Evolutionary conservation across 2,888 invertebrate species (phyloP).

Genomic region (Rosalia funebris): DNA sequence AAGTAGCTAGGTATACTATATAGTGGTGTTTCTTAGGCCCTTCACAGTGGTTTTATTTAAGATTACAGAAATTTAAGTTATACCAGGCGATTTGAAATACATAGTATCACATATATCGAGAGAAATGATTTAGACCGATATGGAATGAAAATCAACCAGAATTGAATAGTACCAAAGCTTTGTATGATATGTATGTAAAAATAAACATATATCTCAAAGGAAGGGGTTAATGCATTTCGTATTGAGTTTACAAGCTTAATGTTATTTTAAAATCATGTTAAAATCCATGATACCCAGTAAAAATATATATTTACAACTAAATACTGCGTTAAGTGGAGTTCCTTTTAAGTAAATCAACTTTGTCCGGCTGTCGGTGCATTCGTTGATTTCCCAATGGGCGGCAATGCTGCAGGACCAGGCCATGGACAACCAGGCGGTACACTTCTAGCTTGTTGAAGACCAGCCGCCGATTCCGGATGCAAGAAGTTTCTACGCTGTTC

Average conservation of each 20-base stretch:
- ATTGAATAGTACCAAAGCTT: neutral
- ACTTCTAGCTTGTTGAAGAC: constrained; percentile 62
- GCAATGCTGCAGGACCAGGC: constrained; percentile 82
- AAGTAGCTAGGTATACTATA: too few relatives aligned
- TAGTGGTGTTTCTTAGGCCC: constrained; percentile 21
- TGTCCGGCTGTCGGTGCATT: constrained; percentile 51
- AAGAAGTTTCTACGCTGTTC: constrained; percentile 91
- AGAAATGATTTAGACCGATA: neutral
- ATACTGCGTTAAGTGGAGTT: constrained; percentile 42
- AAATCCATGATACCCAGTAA: constrained; percentile 49
- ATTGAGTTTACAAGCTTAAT: constrained; percentile 8
- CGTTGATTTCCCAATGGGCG: constrained; percentile 60
- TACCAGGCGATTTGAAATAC: neutral
- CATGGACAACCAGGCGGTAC: constrained; percentile 78
- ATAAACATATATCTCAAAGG: neutral
- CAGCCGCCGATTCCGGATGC: constrained; percentile 87
- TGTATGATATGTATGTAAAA: neutral
- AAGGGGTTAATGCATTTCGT: neutral
- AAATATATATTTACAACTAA: constrained; percentile 47
- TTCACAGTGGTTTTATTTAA: constrained; percentile 18
- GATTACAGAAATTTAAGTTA: too few relatives aligned
- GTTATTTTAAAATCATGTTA: constrained; percentile 3
- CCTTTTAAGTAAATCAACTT: constrained; percentile 57
- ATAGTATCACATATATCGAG: neutral
- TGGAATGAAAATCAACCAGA: neutral